Evolutionary conservation across 2,113 vertebrate species (phyloP).

Genomic region (Psephotus haematonotus): DNA sequence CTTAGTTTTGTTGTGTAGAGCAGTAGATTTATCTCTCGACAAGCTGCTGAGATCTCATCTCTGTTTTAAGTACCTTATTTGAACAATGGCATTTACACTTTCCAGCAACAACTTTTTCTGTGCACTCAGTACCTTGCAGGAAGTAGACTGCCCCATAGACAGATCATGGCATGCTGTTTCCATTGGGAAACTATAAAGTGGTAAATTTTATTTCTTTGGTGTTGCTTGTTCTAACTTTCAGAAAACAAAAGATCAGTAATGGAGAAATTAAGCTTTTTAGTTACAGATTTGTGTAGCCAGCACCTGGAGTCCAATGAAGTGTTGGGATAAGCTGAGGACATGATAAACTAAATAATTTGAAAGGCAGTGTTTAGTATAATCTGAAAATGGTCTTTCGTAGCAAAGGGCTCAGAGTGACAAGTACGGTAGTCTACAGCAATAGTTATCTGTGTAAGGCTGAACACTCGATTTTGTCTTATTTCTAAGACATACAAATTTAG

Average conservation of each 20-base stretch:
- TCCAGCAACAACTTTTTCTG: neutral
- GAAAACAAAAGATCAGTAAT: neutral
- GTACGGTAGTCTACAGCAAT: neutral
- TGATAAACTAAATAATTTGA: neutral
- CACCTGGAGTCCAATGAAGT: neutral
- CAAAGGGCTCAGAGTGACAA: neutral
- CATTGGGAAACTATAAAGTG: neutral
- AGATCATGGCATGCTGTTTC: neutral
- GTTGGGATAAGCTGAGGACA: neutral
- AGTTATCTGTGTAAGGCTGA: neutral
- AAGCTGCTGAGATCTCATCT: neutral
- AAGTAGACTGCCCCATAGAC: neutral
- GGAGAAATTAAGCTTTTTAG: neutral
- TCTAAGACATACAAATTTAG: neutral
- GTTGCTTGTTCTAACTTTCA: neutral
- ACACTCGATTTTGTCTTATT: neutral
- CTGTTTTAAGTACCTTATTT: neutral
- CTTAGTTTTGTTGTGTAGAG: neutral
- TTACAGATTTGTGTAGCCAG: neutral
- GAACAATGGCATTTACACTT: neutral
- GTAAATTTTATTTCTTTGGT: neutral
- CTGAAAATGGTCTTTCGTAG: neutral
- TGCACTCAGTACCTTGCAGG: fast-evolving
- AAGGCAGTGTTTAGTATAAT: neutral
- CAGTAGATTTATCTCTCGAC: neutral